Conservation (phyloP, 2,113 vertebrate genomes). For the Reinhardtius hippoglossoides region DNA sequence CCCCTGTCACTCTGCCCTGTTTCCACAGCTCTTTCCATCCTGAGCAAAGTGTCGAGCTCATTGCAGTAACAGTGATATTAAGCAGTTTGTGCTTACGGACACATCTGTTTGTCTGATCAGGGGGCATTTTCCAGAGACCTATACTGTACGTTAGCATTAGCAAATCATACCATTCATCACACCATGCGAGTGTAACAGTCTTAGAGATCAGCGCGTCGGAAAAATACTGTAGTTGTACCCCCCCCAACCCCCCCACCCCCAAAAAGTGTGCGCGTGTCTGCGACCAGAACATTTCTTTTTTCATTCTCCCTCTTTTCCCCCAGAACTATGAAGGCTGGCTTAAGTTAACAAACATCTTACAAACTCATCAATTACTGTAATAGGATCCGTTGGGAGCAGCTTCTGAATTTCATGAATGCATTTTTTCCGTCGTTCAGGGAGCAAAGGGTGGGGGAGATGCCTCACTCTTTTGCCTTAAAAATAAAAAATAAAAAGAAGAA, state of each 20-base stretch:
- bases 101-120: slow-evolving; percentile 83
- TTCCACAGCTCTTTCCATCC: slow-evolving; percentile 80
- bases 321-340: slow-evolving; percentile 67
- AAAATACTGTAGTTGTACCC: slow-evolving; percentile 66
- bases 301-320: slow-evolving; percentile 38
- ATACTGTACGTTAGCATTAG: slow-evolving; percentile 67
- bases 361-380: slow-evolving; percentile 83
- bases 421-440: slow-evolving; percentile 73
- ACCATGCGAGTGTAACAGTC: slow-evolving; percentile 54
- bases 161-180: slow-evolving; percentile 64
- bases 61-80: slow-evolving; percentile 77
- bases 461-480: slow-evolving; percentile 32
- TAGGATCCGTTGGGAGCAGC: slow-evolving; percentile 74
- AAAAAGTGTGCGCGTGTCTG: slow-evolving; percentile 20
- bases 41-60: slow-evolving; percentile 75
- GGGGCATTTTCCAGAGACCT: slow-evolving; percentile 62
- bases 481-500: slow-evolving; percentile 7
- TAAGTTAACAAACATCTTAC: slow-evolving; percentile 75
- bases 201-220: slow-evolving; percentile 57
- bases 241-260: not conserved
- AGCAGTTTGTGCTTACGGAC: slow-evolving; percentile 73
- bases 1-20: slow-evolving; percentile 61
- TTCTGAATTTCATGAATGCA: slow-evolving; percentile 80
- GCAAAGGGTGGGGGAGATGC: slow-evolving; percentile 46
- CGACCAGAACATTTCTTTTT: slow-evolving; percentile 59